Conservation (phyloP, 2,113 vertebrate genomes). For the Onychostoma macrolepis region DNA sequence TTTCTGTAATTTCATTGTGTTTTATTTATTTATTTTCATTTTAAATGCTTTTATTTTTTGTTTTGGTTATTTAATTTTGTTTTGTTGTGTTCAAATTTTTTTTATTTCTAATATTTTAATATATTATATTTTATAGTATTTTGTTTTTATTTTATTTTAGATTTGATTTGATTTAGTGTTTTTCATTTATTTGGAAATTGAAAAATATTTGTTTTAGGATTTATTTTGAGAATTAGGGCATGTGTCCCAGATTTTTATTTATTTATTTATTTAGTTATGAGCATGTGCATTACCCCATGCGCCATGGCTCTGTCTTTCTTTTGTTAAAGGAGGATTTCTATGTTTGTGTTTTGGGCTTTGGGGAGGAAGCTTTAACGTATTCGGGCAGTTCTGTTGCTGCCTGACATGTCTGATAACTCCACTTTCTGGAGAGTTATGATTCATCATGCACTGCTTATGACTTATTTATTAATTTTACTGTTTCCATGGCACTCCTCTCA, state of each 20-base stretch:
- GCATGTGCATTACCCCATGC: not conserved
- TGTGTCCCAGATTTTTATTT: not conserved
- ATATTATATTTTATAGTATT: too few relatives aligned
- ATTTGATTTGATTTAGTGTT: too few relatives aligned
- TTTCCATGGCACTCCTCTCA: constrained; percentile 51
- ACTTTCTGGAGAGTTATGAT: constrained; percentile 71
- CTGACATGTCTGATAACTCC: constrained; percentile 71
- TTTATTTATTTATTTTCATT: too few relatives aligned
- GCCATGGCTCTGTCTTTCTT: too few relatives aligned
- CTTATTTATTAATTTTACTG: constrained; percentile 61
- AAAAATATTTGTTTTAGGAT: not conserved
- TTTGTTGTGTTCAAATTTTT: too few relatives aligned
- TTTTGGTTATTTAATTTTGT: too few relatives aligned
- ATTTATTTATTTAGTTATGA: not conserved
- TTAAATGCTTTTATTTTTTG: too few relatives aligned
- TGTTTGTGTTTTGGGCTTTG: constrained; percentile 39
- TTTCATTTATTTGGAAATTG: too few relatives aligned
- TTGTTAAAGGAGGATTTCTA: constrained; percentile 2
- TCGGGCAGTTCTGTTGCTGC: constrained; percentile 63
- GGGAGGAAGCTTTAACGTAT: constrained; percentile 61
- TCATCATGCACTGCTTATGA: constrained; percentile 66
- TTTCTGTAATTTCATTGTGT: too few relatives aligned
- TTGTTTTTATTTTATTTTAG: too few relatives aligned
- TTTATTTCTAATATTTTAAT: too few relatives aligned
- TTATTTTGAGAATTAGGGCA: not conserved